Conservation (phyloP, 2,888 invertebrate genomes). For the Campopleginae sp. region DNA sequence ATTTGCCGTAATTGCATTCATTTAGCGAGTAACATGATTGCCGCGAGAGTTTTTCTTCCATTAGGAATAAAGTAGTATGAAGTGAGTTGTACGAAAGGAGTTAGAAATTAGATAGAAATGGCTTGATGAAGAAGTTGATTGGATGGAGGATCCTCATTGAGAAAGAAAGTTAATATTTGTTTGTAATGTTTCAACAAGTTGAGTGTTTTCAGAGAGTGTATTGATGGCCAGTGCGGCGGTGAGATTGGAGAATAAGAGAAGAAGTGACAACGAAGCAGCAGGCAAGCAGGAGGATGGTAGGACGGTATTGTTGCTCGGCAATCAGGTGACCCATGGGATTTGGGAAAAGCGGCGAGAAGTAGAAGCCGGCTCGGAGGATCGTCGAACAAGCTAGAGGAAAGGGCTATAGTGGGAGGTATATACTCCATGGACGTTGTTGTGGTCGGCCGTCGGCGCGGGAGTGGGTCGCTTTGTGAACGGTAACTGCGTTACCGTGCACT, state of each 20-base stretch:
- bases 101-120: background rate
- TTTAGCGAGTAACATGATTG: background rate
- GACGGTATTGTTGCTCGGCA: conserved; percentile 66
- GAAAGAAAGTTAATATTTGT: conserved; percentile 25
- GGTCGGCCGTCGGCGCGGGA: conserved; percentile 68
- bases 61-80: background rate
- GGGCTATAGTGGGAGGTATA: conserved; percentile 6
- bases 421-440: conserved; percentile 70
- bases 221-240: conserved; percentile 14
- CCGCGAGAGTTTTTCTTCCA: background rate
- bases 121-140: background rate
- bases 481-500: conserved; percentile 84
- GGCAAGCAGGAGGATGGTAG: conserved; percentile 42
- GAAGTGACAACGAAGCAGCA: conserved; percentile 60
- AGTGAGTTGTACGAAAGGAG: background rate
- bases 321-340: conserved; percentile 68
- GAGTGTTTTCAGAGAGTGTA: conserved; percentile 29
- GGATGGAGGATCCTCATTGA: background rate
- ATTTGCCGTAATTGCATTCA: conserved; percentile 34
- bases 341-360: conserved; percentile 52
- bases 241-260: conserved; percentile 65
- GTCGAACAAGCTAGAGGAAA: conserved; percentile 41
- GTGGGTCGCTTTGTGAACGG: conserved; percentile 79
- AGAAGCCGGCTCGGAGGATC: conserved; percentile 20
- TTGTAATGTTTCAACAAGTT: conserved; percentile 55